Percentiles rank a stretch among this genome's conserved stretches.
Evolutionary conservation across 2,113 vertebrate genomes (phyloP).

Genomic region (Odocoileus hemionus): DNA sequence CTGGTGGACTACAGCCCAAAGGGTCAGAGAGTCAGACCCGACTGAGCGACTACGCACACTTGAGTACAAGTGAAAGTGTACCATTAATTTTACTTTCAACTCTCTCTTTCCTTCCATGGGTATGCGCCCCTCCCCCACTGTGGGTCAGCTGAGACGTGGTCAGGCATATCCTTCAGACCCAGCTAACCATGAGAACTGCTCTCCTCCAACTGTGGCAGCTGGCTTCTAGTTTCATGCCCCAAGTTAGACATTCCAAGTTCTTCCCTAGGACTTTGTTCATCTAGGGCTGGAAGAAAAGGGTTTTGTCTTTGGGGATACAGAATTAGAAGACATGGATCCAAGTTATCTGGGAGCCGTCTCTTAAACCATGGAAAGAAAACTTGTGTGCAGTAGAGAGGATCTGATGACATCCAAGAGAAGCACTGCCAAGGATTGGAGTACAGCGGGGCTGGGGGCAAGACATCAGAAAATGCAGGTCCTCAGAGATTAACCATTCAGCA

Average conservation of each 20-base stretch:
- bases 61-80: neutral
- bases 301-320: neutral
- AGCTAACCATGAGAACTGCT: neutral
- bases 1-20: neutral
- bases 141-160: neutral
- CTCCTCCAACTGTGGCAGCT: neutral
- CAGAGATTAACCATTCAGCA: neutral
- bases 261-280: neutral
- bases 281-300: neutral
- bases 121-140: accelerated
- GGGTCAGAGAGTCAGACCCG: neutral
- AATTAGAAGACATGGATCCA: neutral
- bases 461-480: neutral
- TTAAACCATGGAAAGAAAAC: neutral
- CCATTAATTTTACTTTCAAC: neutral
- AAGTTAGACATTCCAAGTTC: neutral
- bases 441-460: accelerated
- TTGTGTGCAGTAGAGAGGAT: neutral
- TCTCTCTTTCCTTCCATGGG: neutral
- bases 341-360: neutral
- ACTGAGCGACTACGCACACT: neutral
- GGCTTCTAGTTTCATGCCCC: neutral
- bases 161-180: neutral
- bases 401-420: neutral
- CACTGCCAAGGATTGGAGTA: neutral